Evolutionary conservation across 2,888 invertebrate species (phyloP).

Genomic region (Leucophora obtusa): DNA sequence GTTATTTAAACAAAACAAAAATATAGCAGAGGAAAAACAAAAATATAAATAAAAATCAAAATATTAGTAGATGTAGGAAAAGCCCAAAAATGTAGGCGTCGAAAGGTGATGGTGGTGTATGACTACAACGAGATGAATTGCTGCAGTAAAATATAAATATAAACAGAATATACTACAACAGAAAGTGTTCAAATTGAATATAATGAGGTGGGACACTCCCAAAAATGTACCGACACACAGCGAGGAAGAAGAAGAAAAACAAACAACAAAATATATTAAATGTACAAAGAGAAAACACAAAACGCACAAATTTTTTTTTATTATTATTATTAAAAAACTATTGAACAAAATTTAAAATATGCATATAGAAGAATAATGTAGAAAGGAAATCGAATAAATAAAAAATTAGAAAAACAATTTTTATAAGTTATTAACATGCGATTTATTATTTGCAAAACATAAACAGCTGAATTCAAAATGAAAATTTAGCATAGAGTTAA

Average conservation of each 20-base stretch:
- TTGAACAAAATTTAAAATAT: neutral
- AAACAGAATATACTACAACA: slow-evolving; percentile 2
- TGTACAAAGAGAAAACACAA: neutral
- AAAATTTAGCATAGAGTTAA: too few relatives aligned
- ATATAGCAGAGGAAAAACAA: neutral
- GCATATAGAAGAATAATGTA: neutral
- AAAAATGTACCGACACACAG: slow-evolving; percentile 25
- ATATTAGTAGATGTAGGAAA: neutral
- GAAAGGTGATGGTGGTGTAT: neutral
- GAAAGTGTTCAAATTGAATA: slow-evolving; percentile 4
- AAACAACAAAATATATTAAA: neutral
- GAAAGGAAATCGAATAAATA: neutral
- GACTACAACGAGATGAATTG: neutral
- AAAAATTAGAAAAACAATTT: neutral
- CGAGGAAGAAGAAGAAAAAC: neutral
- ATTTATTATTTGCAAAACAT: neutral
- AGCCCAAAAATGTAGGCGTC: neutral
- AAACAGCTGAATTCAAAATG: too few relatives aligned
- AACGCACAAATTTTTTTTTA: slow-evolving; percentile 13
- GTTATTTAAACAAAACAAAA: neutral
- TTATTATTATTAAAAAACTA: too few relatives aligned
- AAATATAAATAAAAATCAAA: neutral
- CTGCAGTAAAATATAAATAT: neutral
- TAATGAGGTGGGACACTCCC: slow-evolving; percentile 37
- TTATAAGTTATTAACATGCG: slow-evolving; percentile 33